Evolutionary conservation across 2,113 vertebrate genomes (phyloP), one percentile per base, ranked within the genome.

Genomic region (Lepus timidus): DNA sequence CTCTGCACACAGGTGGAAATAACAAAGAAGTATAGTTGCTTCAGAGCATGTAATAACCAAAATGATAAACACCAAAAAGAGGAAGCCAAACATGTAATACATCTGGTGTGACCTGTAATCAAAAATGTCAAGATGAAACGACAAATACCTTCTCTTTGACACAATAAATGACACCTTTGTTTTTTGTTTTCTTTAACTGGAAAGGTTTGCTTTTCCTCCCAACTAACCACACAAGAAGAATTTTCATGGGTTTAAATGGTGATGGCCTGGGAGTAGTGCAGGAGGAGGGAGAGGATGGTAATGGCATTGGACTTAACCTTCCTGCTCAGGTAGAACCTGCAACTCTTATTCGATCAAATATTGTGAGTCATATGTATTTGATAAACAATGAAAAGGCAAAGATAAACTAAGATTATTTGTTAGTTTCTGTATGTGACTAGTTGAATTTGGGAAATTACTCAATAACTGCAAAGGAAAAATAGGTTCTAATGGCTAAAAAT

Each of bases 41-140:
- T 99, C 99, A 7, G 99, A 99, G 97, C 99, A 99, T 12, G 99
- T 99, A 97, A 99, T 99, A 97, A 99, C 99, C 81, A 99, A 98
- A 98, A 99, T 99, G 97, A 99, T 99, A 97, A 99, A 99, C 83
- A 99, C 99, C 97, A 99, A 98, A 97, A 99, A 99, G 6, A 99
- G 98, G 98, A 99, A 99, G n/a, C 99, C 99, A 98, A 99, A 99
- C 99, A 99, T 99, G 97, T 99, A 99, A 98, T 99, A 99, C 99
- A 99, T 99, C 98, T 99, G 99, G 98, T 99, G 99, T 68, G 99
- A 99, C 99, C 99, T 99, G 96, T 64, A 98, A 98, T 68, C 84
- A 89, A 91, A 97, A 95, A 93, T n/a, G 7, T 55, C 17, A 95
- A 75, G 70, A 17, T 33, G 31, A 49, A 95, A 90, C 23, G 8